A percentile compares a stretch with the other conserved stretches of the same genome.
These are phyloP conservation scores for Etheostoma cragini DNA, from an alignment of 2,113 vertebrate species.

Conservation along the genomic window DNA sequence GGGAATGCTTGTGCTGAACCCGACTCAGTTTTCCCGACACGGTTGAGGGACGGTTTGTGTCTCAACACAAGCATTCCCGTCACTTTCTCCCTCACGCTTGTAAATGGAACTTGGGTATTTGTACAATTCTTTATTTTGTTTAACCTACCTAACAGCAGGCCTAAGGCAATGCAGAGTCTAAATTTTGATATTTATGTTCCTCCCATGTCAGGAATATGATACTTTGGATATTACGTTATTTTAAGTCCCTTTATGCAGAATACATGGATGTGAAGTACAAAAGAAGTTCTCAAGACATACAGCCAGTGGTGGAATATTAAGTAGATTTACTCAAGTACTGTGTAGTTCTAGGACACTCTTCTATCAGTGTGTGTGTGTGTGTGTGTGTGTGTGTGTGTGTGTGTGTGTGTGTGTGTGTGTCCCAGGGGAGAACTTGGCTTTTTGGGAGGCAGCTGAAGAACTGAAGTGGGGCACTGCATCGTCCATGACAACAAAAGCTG, in stretches of 20 bases:
- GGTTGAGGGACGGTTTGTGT: not conserved
- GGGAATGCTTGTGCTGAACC: not conserved
- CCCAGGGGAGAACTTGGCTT: slow-evolving; percentile 95
- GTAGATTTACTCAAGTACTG: too few relatives aligned
- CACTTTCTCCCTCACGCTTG: not conserved
- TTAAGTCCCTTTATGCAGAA: too few relatives aligned
- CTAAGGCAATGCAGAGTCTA: not conserved
- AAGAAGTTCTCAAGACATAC: not conserved
- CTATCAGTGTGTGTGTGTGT: not conserved
- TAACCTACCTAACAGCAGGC: not conserved
- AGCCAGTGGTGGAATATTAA: not conserved
- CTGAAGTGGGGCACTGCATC: slow-evolving; percentile 93
- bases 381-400: slow-evolving; percentile 6
- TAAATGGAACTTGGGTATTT: not conserved
- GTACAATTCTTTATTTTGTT: not conserved
- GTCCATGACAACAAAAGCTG: slow-evolving; percentile 93
- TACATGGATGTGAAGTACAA: not conserved
- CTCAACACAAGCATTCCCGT: not conserved
- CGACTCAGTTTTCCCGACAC: not conserved
- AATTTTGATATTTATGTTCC: not conserved
- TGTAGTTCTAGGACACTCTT: too few relatives aligned
- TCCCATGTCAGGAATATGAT: not conserved
- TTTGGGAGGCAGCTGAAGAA: slow-evolving; percentile 99
- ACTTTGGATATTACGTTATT: not conserved
- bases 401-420: slow-evolving; percentile 4